phyloP scores from a whole-genome alignment of 2,888 invertebrate genomes.

The Diarsia dahlii region DNA sequence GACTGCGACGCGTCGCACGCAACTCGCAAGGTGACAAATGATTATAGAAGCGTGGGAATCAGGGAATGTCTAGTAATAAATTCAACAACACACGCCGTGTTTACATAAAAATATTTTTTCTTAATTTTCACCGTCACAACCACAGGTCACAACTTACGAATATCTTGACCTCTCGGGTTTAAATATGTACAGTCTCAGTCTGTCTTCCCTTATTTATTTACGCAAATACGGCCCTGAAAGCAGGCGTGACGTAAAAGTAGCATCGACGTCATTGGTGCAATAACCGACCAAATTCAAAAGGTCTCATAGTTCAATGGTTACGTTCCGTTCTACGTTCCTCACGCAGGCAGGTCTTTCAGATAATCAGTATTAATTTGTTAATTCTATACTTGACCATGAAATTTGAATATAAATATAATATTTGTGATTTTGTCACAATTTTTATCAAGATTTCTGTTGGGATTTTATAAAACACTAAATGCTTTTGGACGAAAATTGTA shows the following conservation, averaged over 20 bases:
- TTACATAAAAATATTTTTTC: constrained; percentile 41
- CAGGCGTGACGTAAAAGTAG: constrained; percentile 86
- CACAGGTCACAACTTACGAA: constrained; percentile 68
- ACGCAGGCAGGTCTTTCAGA: neutral
- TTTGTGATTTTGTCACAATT: neutral
- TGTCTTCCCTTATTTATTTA: constrained; percentile 78
- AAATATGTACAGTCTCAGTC: constrained; percentile 72
- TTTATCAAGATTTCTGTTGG: neutral
- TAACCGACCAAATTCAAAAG: constrained; percentile 72
- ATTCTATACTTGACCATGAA: neutral
- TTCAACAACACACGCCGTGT: constrained; percentile 15
- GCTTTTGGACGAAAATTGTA: constrained; percentile 9
- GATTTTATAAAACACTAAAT: neutral
- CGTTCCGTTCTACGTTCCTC: constrained; percentile 76
- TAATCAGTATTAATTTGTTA: neutral
- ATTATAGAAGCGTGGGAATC: neutral
- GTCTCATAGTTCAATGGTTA: constrained; percentile 60
- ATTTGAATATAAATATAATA: neutral
- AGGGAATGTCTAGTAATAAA: constrained; percentile 9
- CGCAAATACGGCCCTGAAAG: constrained; percentile 88
- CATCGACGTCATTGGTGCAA: constrained; percentile 83
- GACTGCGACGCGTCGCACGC: neutral
- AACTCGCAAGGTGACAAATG: neutral
- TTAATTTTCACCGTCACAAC: constrained; percentile 50
- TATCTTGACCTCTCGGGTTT: constrained; percentile 59